These are phyloP conservation scores for Antechinus stuartii DNA, from an alignment of 2,113 vertebrate genomes.

Conservation along the genomic window DNA sequence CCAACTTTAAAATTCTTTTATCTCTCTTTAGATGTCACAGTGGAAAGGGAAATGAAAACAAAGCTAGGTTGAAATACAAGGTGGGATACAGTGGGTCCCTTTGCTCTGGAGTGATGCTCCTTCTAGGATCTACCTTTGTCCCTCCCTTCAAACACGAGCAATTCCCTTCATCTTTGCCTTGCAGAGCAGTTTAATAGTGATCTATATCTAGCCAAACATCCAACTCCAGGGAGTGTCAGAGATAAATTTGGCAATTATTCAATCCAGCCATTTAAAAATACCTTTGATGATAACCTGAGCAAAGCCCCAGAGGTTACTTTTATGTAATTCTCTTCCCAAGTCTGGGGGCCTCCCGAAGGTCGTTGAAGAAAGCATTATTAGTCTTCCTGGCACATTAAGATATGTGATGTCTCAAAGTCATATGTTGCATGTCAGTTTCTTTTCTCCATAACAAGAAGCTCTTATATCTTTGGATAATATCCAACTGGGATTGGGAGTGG, in stretches of 20 bases:
- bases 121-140: background rate
- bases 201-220: background rate
- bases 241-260: conserved; percentile 12
- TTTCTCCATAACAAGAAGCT: background rate
- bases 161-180: background rate
- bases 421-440: rapidly evolving
- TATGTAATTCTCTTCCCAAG: background rate
- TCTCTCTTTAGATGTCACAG: background rate
- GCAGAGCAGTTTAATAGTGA: background rate
- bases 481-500: conserved; percentile 24
- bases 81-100: background rate
- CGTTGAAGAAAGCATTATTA: background rate
- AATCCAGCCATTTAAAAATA: conserved; percentile 5
- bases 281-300: background rate
- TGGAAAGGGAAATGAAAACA: background rate
- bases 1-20: background rate
- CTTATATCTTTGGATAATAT: background rate
- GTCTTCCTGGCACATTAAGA: background rate
- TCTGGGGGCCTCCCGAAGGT: background rate
- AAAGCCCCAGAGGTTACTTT: background rate
- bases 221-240: background rate
- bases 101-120: background rate
- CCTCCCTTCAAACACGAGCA: background rate
- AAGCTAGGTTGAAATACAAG: background rate
- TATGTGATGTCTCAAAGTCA: background rate